phyloP scores from a whole-genome alignment of 1,140 invertebrate genomes.

The Halictus rubicundus region DNA sequence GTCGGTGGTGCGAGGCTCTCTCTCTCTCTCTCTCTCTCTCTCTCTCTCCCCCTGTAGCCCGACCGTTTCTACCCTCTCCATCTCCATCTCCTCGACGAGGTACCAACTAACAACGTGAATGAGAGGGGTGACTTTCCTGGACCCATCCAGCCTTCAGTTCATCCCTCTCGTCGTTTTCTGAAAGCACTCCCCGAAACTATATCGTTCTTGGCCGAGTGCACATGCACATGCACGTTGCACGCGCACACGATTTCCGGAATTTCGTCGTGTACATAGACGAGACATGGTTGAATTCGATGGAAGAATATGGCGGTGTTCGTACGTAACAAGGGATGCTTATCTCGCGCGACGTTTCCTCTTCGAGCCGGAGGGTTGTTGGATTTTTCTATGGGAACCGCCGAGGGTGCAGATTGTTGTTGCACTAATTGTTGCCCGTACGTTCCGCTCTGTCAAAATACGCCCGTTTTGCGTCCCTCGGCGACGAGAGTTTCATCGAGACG shows the following conservation, averaged over 20 bases:
- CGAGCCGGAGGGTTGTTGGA: slow-evolving; percentile 59
- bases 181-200: slow-evolving; percentile 21
- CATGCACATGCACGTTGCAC: background rate
- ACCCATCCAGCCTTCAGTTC: background rate
- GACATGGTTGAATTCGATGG: no score
- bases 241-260: background rate
- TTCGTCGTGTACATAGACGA: no score
- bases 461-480: slow-evolving; percentile 21
- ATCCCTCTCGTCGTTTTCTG: slow-evolving; percentile 10
- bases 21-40: no score
- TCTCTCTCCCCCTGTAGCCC: background rate
- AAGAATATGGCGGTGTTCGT: slow-evolving; percentile 2
- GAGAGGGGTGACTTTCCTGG: slow-evolving; percentile 43
- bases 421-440: slow-evolving; percentile 70
- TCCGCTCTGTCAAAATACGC: slow-evolving; percentile 32
- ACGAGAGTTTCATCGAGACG: background rate
- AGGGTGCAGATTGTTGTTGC: slow-evolving; percentile 61
- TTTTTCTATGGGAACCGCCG: slow-evolving; percentile 30
- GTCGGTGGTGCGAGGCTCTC: slow-evolving; percentile 24
- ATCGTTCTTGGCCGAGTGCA: slow-evolving; percentile 1
- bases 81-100: slow-evolving; percentile 35
- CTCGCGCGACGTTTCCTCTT: slow-evolving; percentile 58
- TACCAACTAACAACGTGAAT: slow-evolving; percentile 40
- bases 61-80: slow-evolving; percentile 53
- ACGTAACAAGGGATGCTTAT: slow-evolving; percentile 34